Base-by-base conservation (phyloP, 1,140 invertebrate genomes). In the Sycophila sp. region DNA sequence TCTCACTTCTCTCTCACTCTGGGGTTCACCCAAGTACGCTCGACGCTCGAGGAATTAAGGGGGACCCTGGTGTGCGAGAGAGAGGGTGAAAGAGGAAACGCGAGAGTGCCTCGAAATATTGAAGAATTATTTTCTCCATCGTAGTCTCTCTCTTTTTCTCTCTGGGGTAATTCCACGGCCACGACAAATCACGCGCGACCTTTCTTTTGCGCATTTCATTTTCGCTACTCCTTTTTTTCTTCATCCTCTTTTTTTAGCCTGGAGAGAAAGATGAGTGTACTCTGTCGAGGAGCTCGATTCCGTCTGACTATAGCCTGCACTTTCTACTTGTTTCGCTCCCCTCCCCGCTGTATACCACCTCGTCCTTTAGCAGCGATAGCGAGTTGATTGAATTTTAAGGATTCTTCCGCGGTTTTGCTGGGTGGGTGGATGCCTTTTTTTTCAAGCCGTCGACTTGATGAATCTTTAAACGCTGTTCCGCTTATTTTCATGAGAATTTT, bases 1-100 rank as follows among this genome's bases (percentile, higher is more conserved):
- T 47, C 42, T 24, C 53, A 4, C 4, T 75, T 71, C 77, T 76
- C 66, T 70, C 73, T 72, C 69, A 45, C 71, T 49, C 64, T 76
- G n/a, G n/a, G n/a, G n/a, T n/a, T n/a, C 15, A 5, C 15, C 28
- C 51, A 55, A 58, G 32, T 58, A 36, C 34, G 55, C 55, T 34
- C 32, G 34, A 15, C 34, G 34, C n/a, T 38, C 13, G 34, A 58
- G 55, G 55, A 40, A 58, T 58, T 58, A 58, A 58, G 34, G 55
- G n/a, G 19, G 34, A 36, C 55, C 24, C 55, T 11, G 28, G 51
- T 30, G 8, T 17, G 28, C 51, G 5, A 8, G 4, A 42, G n/a
- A 47, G 42, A 45, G 17, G 24, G 5, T 45, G 10, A 51, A 2
- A 28, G 2, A 55, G 51, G 11, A 13, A 32, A 56, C n/a, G 13